Evolutionary conservation across 2,797 vertebrate genomes (phyloP).

Genomic region (Megalops cyprinoides): DNA sequence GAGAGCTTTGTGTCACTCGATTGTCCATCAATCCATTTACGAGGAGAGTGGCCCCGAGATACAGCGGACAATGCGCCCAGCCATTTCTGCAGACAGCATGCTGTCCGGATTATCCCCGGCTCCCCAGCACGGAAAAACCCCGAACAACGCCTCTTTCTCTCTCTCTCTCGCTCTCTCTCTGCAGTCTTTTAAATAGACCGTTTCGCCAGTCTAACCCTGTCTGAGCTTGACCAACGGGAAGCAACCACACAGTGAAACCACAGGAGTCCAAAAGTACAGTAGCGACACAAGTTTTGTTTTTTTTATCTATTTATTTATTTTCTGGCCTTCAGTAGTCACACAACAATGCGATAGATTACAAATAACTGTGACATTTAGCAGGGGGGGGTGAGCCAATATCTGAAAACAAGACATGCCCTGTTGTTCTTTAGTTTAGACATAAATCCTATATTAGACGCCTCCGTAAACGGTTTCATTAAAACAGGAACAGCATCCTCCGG

Average conservation of each 20-base stretch:
- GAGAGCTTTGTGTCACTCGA: constrained; percentile 45
- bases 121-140: constrained; percentile 51
- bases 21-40: constrained; percentile 59
- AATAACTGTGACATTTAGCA: constrained; percentile 51
- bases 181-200: constrained; percentile 52
- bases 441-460: constrained; percentile 28
- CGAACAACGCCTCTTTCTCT: constrained; percentile 55
- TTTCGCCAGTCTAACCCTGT: constrained; percentile 36
- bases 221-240: constrained; percentile 37
- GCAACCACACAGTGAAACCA: not conserved
- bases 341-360: constrained; percentile 45
- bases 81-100: constrained; percentile 36
- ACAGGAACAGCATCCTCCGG: not conserved
- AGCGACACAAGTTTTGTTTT: constrained; percentile 21
- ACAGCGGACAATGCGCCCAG: not conserved
- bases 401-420: constrained; percentile 22
- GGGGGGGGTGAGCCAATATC: constrained; percentile 22
- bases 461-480: not conserved
- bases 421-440: constrained; percentile 27
- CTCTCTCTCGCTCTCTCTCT: too few relatives aligned
- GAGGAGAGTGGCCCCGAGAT: constrained; percentile 36
- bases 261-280: not conserved
- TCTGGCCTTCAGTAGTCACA: constrained; percentile 36
- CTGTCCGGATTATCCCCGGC: constrained; percentile 55
- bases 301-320: too few relatives aligned